A percentile compares a stretch with the other conserved stretches of the same genome.
Evolutionary conservation across 2,113 vertebrate species (phyloP).

Genomic region (Amphiprion ocellaris): DNA sequence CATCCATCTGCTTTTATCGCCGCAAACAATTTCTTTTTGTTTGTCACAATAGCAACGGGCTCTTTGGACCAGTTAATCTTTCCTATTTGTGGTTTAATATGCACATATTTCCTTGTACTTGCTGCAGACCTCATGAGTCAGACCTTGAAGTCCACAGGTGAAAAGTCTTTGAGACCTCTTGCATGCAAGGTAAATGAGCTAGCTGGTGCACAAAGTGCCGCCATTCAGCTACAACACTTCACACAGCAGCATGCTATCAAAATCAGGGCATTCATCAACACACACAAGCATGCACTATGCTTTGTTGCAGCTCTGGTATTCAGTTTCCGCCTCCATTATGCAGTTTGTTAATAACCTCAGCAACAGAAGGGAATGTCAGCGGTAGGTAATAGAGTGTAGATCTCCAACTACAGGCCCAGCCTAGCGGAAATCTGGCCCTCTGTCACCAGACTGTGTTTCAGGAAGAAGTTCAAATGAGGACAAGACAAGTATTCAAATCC

Average conservation of each 20-base stretch:
- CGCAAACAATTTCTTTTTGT: constrained; percentile 41
- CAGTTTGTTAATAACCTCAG: constrained; percentile 68
- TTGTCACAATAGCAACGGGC: constrained; percentile 14
- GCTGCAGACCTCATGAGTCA: constrained; percentile 7
- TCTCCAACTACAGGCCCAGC: constrained; percentile 53
- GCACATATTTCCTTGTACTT: constrained; percentile 26
- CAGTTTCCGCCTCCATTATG: constrained; percentile 66
- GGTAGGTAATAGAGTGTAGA: constrained; percentile 67
- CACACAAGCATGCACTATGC: constrained; percentile 62
- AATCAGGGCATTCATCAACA: constrained; percentile 59
- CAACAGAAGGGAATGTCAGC: constrained; percentile 74
- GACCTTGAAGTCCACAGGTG: constrained; percentile 18
- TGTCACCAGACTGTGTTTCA: constrained; percentile 74
- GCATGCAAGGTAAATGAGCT: constrained; percentile 45
- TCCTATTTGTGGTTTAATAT: constrained; percentile 43
- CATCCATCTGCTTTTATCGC: constrained; percentile 42
- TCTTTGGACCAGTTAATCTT: constrained; percentile 45
- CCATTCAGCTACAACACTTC: constrained; percentile 53
- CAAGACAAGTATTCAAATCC: constrained; percentile 70
- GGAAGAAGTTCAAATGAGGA: constrained; percentile 84
- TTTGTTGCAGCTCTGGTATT: constrained; percentile 64
- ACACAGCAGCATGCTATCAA: constrained; percentile 43
- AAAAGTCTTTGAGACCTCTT: constrained; percentile 32
- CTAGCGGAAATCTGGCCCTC: constrained; percentile 69
- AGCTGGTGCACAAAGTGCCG: constrained; percentile 35